Base-by-base conservation (phyloP, 2,113 vertebrate species). In the Excalfactoria chinensis region DNA sequence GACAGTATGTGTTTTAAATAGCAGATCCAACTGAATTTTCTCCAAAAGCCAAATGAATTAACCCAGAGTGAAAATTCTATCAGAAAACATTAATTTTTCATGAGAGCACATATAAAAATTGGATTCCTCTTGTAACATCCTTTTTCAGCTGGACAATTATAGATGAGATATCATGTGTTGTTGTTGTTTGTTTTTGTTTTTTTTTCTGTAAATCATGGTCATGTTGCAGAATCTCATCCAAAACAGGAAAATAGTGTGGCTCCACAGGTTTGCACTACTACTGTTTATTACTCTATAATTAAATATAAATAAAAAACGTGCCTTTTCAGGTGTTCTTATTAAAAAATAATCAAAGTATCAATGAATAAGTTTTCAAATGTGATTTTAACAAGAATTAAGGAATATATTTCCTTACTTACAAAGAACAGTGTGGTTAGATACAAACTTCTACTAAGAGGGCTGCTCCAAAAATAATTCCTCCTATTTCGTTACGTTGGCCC, bases 241-340 rank as follows among this genome's bases (percentile, higher is more conserved):
- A 74, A 73, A 17, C 2, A 63, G 1, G 11, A 78, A 71, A 78
- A 53, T 3, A 44, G 3, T 26, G 2, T 0, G 1, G 1, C 1
- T 73, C 0, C 64, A 6, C 19, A 69, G 19, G 66, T 81, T 89
- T 80, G 66, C 6, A 59, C 13, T 59, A 7, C 12, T 74, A 48
- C 7, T 4, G 58, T 66, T 55, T 64, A 32, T 67, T 43, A 40
- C 8, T 8, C 60, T 64, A 37, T 35, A 26, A 35, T 23, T 14
- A 85, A 1, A 62, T 28, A 34, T 17, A 55, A 73, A 40, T 34
- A 0, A 43, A 46, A 81, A 51, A 59, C 59, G 80, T 44, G 21
- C 48, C 1, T 71, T 28, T 56, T 75, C 32, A 21, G 1, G 18
- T 28, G 16, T 20, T 69, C 86, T 28, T 3, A 30, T 32, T 25